Conservation (phyloP, 1,140 invertebrate genomes). For the Macrosteles quadrilineatus region DNA sequence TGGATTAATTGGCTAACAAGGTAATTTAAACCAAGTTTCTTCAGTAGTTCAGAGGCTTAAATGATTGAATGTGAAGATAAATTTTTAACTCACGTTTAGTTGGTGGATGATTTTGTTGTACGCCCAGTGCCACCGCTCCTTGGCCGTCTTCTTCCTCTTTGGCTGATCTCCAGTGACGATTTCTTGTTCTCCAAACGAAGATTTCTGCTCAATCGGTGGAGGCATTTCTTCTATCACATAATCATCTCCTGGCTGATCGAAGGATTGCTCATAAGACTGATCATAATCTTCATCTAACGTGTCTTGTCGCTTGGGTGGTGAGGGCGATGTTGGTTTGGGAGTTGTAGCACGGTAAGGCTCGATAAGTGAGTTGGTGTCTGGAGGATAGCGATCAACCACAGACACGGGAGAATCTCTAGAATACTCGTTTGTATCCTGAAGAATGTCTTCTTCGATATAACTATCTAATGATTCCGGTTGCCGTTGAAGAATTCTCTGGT, state of each 20-base stretch:
- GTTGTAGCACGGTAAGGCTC: conserved; percentile 48
- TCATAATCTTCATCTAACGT: conserved; percentile 14
- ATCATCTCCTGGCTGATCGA: conserved; percentile 20
- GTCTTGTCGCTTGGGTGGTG: conserved; percentile 24
- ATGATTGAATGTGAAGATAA: too few species aligned
- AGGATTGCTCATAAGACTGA: neutral
- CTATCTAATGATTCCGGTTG: conserved; percentile 52
- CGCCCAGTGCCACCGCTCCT: conserved; percentile 90
- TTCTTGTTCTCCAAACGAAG: conserved; percentile 57
- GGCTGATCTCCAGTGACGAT: conserved; percentile 45
- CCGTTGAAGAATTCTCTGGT: conserved; percentile 31
- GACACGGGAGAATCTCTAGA: conserved; percentile 45
- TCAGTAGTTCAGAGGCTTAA: too few species aligned
- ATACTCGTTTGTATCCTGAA: conserved; percentile 33
- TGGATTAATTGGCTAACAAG: too few species aligned
- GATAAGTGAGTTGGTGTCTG: conserved; percentile 41
- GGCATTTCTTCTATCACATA: conserved; percentile 32
- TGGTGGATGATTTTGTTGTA: conserved; percentile 94
- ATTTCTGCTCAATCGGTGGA: conserved; percentile 48
- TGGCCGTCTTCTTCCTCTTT: conserved; percentile 65
- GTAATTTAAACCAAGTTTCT: too few species aligned
- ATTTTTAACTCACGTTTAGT: conserved; percentile 85
- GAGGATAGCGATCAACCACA: conserved; percentile 50
- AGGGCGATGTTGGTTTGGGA: conserved; percentile 31
- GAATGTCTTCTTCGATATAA: conserved; percentile 49